Conservation (phyloP, 2,113 vertebrate genomes). For the Catharus bicknelli region DNA sequence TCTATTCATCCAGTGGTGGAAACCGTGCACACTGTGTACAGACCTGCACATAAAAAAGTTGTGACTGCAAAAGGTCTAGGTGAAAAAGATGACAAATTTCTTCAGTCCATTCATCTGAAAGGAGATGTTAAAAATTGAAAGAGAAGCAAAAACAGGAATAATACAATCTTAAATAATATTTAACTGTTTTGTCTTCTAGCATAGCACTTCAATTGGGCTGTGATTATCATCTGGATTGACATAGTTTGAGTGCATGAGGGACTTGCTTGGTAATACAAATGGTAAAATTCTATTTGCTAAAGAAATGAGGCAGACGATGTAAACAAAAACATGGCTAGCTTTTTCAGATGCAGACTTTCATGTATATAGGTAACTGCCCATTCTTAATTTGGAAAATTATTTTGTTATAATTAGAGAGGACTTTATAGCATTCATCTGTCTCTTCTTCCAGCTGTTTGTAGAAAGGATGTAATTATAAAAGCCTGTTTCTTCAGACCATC, state of each 20-base stretch:
- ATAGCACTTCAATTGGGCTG: background rate
- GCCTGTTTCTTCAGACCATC: background rate
- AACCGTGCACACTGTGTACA: background rate
- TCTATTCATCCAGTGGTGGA: background rate
- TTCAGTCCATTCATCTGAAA: background rate
- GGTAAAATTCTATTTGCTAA: background rate
- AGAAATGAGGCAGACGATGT: background rate
- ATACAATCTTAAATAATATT: background rate
- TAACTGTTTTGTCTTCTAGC: background rate
- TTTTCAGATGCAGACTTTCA: background rate
- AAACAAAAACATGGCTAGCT: background rate
- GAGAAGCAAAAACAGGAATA: background rate
- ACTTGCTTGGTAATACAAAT: background rate
- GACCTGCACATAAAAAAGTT: background rate
- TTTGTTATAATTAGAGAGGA: background rate
- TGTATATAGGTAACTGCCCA: background rate
- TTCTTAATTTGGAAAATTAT: background rate
- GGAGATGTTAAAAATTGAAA: background rate
- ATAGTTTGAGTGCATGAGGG: background rate
- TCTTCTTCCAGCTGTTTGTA: constrained; percentile 2
- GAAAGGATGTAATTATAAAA: background rate
- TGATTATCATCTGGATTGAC: background rate
- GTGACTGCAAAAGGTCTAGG: background rate
- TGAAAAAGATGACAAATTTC: background rate
- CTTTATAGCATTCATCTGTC: background rate